Conservation (phyloP, 2,113 vertebrate species). For the Dipodomys spectabilis region DNA sequence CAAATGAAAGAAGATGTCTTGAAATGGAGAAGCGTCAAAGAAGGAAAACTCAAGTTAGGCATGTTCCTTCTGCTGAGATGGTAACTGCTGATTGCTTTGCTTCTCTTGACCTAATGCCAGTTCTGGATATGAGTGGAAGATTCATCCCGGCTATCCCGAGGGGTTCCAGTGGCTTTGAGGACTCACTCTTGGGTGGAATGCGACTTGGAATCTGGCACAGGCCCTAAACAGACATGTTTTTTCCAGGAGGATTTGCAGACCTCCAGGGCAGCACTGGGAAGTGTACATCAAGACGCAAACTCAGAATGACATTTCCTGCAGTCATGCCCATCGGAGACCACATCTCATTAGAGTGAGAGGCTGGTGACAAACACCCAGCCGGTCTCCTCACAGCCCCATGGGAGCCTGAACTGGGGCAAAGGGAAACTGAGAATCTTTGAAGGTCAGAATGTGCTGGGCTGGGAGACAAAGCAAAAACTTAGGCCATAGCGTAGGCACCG, state of each 20-base stretch:
- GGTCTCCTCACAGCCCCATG: no score
- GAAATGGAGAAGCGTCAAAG: neutral
- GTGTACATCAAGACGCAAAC: no score
- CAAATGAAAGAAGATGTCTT: neutral
- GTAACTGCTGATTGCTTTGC: no score
- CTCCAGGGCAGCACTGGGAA: neutral
- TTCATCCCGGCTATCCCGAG: neutral
- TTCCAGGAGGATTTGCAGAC: neutral
- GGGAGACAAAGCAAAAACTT: neutral
- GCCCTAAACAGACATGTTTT: neutral
- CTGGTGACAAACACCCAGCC: neutral
- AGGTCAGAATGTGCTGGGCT: neutral
- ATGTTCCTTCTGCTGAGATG: neutral
- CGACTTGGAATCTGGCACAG: no score
- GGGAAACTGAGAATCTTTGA: neutral
- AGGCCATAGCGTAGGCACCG: no score
- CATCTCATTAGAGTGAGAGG: neutral
- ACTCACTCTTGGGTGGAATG: neutral
- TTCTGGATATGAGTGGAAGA: neutral
- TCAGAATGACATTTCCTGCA: neutral
- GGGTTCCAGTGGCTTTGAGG: no score
- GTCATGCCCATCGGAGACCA: neutral
- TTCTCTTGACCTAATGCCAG: neutral
- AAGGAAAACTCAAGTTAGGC: neutral
- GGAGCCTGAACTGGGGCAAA: neutral